Base-by-base conservation (phyloP, 2,113 vertebrate species). In the Pleuronectes platessa region DNA sequence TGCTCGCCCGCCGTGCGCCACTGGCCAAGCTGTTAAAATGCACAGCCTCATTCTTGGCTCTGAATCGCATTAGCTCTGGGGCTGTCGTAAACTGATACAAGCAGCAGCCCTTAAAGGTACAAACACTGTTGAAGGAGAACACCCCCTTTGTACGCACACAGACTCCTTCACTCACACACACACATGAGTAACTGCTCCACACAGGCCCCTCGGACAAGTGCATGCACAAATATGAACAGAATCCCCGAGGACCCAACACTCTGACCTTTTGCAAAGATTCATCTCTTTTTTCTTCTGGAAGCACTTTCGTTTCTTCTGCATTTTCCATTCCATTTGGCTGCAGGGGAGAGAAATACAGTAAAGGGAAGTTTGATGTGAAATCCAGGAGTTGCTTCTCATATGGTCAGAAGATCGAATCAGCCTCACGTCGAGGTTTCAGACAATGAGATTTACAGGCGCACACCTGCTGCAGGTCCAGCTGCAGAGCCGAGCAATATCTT, bases 1-100 rank as follows among this genome's bases (percentile, higher is more conserved):
- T 68, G 76, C 79, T 76, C 76, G 83, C 61, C 61, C 2, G 45
- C 68, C 24, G 63, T 75, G 77, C 58, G 21, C 74, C 83, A 73
- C 83, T 76, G 86, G 85, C 82, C 82, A 84, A 82, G 83, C 84
- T 85, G 86, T 85, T 91, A 67, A 87, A 87, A 87, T 89, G 81
- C 88, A 82, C 84, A 76, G 85, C 68, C 74, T 72, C 58, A 77
- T 82, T 80, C 83, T 86, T 69, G 66, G 68, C 51, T 66, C 82
- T 83, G 82, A 88, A 87, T 89, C 72, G 54, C 84, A 87, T 92
- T 87, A 83, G 76, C 85, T 87, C 20, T 70, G 72, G 78, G 83
- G 86, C 79, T 86, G 78, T 82, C 53, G 47, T 84, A 79, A 84
- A 85, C 75, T n/a, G 79, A 86, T 83, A 82, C 71, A 85, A 82